Evolutionary conservation across 2,888 invertebrate species (phyloP).

Genomic region (Koerneria pararmatus): DNA sequence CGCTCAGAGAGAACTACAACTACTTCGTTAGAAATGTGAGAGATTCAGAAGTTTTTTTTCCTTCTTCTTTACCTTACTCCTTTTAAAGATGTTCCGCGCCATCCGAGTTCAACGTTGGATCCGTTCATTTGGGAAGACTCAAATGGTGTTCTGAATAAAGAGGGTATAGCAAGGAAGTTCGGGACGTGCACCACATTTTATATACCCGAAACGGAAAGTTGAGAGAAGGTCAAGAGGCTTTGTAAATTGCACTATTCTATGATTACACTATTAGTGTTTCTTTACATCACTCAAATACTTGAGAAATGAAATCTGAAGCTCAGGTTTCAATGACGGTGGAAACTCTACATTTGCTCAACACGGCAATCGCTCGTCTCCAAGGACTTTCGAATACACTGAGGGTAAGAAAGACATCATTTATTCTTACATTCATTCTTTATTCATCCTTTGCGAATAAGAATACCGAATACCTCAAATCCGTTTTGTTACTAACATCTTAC

Average conservation of each 20-base stretch:
- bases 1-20: slow-evolving; percentile 45
- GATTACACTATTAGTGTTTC: not conserved
- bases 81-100: no score
- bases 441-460: no score
- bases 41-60: no score
- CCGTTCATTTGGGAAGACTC: no score
- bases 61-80: no score
- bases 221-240: not conserved
- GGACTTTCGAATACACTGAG: slow-evolving; percentile 47
- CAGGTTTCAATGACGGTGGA: slow-evolving; percentile 49
- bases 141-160: no score
- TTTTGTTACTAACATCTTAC: no score
- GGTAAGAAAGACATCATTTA: slow-evolving; percentile 29
- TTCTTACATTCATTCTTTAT: no score
- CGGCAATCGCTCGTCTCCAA: slow-evolving; percentile 45
- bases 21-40: slow-evolving; percentile 50
- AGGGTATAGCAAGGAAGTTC: no score
- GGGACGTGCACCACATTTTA: not conserved
- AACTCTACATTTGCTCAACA: slow-evolving; percentile 51
- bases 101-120: no score
- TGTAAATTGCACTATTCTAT: not conserved
- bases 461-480: no score
- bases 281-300: not conserved
- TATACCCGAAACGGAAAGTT: not conserved
- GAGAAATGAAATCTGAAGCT: slow-evolving; percentile 14